Evolutionary conservation across 2,797 vertebrate genomes (phyloP), one percentile per base, ranked within the genome.

Genomic region (Eulemur albifrons): DNA sequence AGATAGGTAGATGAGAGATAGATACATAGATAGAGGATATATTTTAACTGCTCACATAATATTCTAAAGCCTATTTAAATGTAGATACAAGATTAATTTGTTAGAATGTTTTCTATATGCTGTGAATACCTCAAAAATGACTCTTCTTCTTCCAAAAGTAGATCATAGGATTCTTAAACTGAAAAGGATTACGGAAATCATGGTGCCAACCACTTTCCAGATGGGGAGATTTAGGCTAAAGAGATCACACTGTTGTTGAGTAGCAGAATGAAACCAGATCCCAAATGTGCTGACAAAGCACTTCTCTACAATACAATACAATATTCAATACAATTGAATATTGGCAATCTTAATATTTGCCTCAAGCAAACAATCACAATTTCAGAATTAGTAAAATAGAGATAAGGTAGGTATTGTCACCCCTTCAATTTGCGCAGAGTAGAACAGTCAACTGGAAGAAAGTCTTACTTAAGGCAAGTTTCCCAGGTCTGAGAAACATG

Each of bases 301-400:
- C 43, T 30, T 82, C 40, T 86, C 43, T 54, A 65, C 57, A 59
- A 35, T 7, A 20, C 38, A 25, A 14, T 40, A 40, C 40, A 40
- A 40, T 40, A 40, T 40, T 40, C 40, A 40, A 40, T 40, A 40
- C 40, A 40, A 40, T 40, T 2, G 40, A 18, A 40, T 18, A 79
- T 48, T 57, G 54, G 21, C 54, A 57, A 57, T 57, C 54, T 57
- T 57, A 57, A 25, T 25, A 57, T 57, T 57, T 61, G 23, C 1
- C 73, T 77, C 59, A 94, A 93, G 88, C 61, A 90, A 95, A 92
- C 93, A 90, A 70, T 50, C 97, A 96, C 95, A 90, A 76, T 90
- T 88, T 81, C 0, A 2, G 45, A 96, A 97, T 95, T 88, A 88
- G 12, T 17, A 82, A 90, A 63, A 52, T 43, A 72, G 70, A 40